Base-by-base conservation (phyloP, 2,113 vertebrate genomes). In the Psittacara wagleri region DNA sequence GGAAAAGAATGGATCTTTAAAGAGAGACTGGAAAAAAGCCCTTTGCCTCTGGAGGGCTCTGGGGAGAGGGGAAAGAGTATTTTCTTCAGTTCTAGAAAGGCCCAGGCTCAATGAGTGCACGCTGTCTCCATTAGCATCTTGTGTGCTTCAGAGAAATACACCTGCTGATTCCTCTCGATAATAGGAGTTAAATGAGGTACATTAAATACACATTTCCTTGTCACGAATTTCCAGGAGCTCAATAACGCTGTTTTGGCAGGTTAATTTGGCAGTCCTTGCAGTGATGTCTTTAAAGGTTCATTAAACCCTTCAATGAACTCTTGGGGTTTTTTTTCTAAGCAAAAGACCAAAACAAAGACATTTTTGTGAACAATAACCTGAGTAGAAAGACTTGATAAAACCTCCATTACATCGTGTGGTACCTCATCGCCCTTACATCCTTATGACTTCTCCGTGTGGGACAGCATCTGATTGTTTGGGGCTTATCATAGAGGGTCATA, bases 111-210 rank as follows among this genome's bases (percentile, higher is more conserved):
- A 52, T 35, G 88, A 64, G 75, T 77, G 74, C 91, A 55, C 0
- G 8, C 41, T 86, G 78, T 54, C 72, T 91, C 77, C 84, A 90
- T 87, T 82, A 94, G 74, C 83, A 90, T 55, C 90, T 87, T 0
- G 1, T 83, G 74, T 41, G 86, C 77, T 95, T 69, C 37, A 68
- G 73, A 90, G 76, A 51, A 82, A 81, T 19, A 25, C 86, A 97
- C 94, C 95, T 93, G 94, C 95, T 86, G 86, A 64, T 83, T 94
- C 33, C 90, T 76, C 77, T 66, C 57, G 88, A 91, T 46, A 87
- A 93, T 12, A 67, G 75, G 37, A 88, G 67, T 62, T 91, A 78
- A 92, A 86, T 87, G 68, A 91, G 84, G n/a, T 69, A 61, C 63
- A 84, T 90, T 94, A 93, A 95, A 82, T 54, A 67, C 6, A 7